Conservation (phyloP, 2,888 invertebrate genomes). For the Mamestra brassicae region DNA sequence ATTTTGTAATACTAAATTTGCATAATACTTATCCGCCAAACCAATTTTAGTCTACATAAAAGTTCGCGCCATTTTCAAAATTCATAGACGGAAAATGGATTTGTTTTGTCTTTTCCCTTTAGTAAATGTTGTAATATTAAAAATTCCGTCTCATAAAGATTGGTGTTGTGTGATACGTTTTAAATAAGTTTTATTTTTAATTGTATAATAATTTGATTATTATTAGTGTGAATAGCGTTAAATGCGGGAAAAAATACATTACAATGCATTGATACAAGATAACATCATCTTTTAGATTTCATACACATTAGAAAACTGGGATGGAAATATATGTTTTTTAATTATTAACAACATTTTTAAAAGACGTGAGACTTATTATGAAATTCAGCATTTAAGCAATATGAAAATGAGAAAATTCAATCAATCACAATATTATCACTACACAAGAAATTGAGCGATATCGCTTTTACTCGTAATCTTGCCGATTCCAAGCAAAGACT, state of each 20-base stretch:
- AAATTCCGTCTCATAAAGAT: conserved; percentile 56
- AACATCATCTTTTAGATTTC: conserved; percentile 8
- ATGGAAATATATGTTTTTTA: conserved; percentile 4
- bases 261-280: conserved; percentile 9
- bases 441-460: conserved; percentile 7
- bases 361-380: conserved; percentile 8
- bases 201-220: conserved; percentile 54
- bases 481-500: not conserved
- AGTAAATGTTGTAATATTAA: conserved; percentile 40
- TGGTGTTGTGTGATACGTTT: conserved; percentile 64
- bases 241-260: conserved; percentile 10
- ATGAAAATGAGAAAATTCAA: not conserved
- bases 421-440: conserved; percentile 1
- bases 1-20: conserved; percentile 33
- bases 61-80: conserved; percentile 19
- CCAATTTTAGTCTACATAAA: conserved; percentile 16
- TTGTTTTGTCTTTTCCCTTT: conserved; percentile 7
- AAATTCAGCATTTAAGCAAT: conserved; percentile 40
- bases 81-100: not conserved
- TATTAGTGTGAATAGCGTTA: conserved; percentile 44
- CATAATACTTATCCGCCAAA: conserved; percentile 39
- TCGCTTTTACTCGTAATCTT: not conserved
- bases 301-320: conserved; percentile 1
- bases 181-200: conserved; percentile 56
- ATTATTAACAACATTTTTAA: conserved; percentile 23